These are phyloP conservation scores for Apotomis betuletana DNA, from an alignment of 2,888 invertebrate species.

Conservation along the genomic window DNA sequence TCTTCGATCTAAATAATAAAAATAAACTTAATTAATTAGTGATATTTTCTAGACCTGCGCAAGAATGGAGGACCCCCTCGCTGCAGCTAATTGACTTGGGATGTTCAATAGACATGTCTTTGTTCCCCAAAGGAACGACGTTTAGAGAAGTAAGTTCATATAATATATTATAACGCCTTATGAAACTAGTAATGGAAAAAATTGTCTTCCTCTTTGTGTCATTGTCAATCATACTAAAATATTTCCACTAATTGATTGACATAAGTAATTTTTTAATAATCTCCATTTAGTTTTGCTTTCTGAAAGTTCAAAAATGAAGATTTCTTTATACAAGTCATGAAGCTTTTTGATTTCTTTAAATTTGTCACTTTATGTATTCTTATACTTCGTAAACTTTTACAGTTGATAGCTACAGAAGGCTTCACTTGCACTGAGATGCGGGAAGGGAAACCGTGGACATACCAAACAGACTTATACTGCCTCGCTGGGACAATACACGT, in stretches of 20 bases:
- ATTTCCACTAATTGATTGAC: too few species aligned
- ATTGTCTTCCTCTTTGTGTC: too few species aligned
- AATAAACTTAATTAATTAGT: too few species aligned
- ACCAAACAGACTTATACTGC: conserved; percentile 96
- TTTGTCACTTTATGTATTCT: not conserved
- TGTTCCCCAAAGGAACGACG: conserved; percentile 89
- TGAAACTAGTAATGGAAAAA: too few species aligned
- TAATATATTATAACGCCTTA: not conserved
- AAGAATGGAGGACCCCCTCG: conserved; percentile 86
- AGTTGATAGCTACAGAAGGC: conserved; percentile 89
- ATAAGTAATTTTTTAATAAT: too few species aligned
- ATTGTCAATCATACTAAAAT: too few species aligned
- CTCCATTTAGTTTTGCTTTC: too few species aligned
- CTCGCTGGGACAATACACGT: conserved; percentile 94
- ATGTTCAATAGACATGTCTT: conserved; percentile 95
- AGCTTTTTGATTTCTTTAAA: too few species aligned
- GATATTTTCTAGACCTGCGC: conserved; percentile 80
- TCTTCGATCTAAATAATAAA: too few species aligned
- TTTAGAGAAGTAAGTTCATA: conserved; percentile 84
- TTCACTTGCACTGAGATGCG: conserved; percentile 96
- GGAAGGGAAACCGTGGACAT: conserved; percentile 95
- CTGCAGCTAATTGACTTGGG: conserved; percentile 97
- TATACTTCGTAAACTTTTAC: conserved; percentile 46
- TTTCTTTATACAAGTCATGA: too few species aligned
- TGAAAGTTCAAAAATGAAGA: too few species aligned